phyloP scores from a whole-genome alignment of 2,113 vertebrate genomes.

The Ptilonorhynchus violaceus region DNA sequence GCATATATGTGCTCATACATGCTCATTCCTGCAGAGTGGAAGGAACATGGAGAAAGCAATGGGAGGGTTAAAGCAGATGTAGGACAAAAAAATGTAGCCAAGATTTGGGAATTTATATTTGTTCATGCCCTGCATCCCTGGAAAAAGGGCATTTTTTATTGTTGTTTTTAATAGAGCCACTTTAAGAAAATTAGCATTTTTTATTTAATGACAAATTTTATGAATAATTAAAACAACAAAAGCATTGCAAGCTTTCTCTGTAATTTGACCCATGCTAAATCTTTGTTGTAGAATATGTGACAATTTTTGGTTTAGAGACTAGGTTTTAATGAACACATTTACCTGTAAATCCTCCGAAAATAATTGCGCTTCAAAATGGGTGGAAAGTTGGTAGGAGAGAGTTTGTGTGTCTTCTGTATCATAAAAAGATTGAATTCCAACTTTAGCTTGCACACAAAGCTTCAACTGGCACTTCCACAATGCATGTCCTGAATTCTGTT shows the following conservation, averaged over 20 bases:
- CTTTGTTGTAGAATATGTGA: neutral
- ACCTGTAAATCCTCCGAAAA: neutral
- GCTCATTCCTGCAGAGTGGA: neutral
- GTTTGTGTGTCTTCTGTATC: neutral
- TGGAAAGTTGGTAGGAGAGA: neutral
- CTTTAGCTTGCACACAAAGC: neutral
- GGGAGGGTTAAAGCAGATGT: neutral
- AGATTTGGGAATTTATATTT: neutral
- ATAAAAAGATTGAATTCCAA: conserved; percentile 14
- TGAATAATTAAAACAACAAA: neutral
- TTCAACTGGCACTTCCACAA: neutral
- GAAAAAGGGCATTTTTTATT: accelerated
- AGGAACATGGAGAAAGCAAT: neutral
- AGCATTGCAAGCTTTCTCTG: neutral
- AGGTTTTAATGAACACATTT: neutral
- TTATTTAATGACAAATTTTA: neutral
- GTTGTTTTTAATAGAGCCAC: neutral
- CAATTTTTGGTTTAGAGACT: neutral
- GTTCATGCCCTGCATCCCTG: neutral
- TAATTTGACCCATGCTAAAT: neutral
- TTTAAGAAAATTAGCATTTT: neutral
- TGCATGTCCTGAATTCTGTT: neutral
- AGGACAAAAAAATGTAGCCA: neutral
- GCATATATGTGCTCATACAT: neutral
- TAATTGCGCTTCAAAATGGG: neutral